A percentile compares a stretch with the other conserved stretches of the same genome.
Conservation (phyloP, 1,140 invertebrate genomes). For the Bicyclus anynana region DNA sequence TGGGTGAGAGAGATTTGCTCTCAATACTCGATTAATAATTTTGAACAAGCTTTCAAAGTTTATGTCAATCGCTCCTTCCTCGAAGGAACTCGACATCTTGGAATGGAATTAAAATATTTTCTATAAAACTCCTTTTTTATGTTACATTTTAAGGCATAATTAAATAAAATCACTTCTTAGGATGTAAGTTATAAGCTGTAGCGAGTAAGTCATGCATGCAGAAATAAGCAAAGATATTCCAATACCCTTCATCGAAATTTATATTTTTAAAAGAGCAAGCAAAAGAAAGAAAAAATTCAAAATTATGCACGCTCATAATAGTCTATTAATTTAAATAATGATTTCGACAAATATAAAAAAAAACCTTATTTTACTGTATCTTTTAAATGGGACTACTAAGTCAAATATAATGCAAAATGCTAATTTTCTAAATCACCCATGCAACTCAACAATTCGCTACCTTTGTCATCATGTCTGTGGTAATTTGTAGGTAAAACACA, state of each 20-base stretch:
- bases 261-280: too few relatives aligned
- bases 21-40: constrained; percentile 28
- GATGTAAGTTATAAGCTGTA: neutral
- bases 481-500: neutral
- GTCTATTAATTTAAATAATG: too few relatives aligned
- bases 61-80: constrained; percentile 19
- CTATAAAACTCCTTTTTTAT: neutral
- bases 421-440: neutral
- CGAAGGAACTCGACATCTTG: neutral
- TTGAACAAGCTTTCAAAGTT: constrained; percentile 43
- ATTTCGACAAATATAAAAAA: too few relatives aligned
- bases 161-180: neutral
- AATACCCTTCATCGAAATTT: too few relatives aligned
- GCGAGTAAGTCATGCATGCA: neutral
- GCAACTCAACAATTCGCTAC: neutral
- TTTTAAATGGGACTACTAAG: neutral
- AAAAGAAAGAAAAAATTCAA: too few relatives aligned
- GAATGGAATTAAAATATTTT: neutral
- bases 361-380: neutral
- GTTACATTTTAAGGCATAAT: neutral
- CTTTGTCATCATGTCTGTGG: neutral
- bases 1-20: constrained; percentile 37
- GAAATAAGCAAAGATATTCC: too few relatives aligned
- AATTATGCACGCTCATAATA: too few relatives aligned
- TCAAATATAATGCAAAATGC: neutral